Evolutionary conservation across 2,113 vertebrate genomes (phyloP).

Genomic region (Andinoacara biseriatus): DNA sequence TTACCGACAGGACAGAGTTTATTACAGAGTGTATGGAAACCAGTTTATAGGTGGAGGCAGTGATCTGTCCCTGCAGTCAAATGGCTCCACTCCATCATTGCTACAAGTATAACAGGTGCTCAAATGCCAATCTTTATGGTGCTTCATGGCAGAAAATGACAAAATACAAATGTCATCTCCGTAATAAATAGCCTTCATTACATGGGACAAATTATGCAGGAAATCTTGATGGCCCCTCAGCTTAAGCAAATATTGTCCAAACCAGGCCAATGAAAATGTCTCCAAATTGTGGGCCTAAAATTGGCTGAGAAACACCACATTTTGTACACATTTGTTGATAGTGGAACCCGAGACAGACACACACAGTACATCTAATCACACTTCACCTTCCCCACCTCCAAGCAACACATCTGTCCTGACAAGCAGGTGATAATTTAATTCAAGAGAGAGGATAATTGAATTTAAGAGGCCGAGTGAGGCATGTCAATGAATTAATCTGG

Average conservation of each 20-base stretch:
- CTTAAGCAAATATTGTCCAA: slow-evolving; percentile 51
- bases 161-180: slow-evolving; percentile 65
- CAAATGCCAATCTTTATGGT: slow-evolving; percentile 66
- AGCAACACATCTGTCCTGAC: slow-evolving; percentile 55
- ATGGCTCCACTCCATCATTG: slow-evolving; percentile 59
- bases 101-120: slow-evolving; percentile 49
- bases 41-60: background rate
- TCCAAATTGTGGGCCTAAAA: background rate
- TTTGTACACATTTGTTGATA: background rate
- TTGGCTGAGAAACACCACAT: background rate
- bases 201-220: slow-evolving; percentile 48
- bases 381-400: slow-evolving; percentile 17
- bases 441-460: slow-evolving; percentile 66
- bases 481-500: slow-evolving; percentile 75
- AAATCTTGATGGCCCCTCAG: slow-evolving; percentile 13
- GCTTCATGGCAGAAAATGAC: slow-evolving; percentile 46
- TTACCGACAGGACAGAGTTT: background rate
- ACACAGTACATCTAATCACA: background rate
- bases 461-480: slow-evolving; percentile 63
- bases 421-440: slow-evolving; percentile 67
- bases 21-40: background rate
- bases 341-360: background rate
- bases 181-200: slow-evolving; percentile 43
- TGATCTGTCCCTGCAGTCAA: slow-evolving; percentile 20
- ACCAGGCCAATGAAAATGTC: slow-evolving; percentile 1